phyloP scores from a whole-genome alignment of 2,888 invertebrate genomes.

The Polylopha cassiicola region DNA sequence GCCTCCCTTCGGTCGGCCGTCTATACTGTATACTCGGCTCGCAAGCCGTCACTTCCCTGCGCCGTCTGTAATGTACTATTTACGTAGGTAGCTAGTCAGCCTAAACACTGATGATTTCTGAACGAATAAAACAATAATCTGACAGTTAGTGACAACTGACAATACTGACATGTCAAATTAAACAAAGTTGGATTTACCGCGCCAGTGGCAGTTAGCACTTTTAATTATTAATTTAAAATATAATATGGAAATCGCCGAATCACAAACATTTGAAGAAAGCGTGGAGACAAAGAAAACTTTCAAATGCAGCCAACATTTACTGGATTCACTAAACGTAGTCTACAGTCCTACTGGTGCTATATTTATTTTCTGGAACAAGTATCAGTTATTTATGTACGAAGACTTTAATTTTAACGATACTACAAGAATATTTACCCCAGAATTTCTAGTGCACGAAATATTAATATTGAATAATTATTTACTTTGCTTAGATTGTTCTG shows the following conservation, averaged over 20 bases:
- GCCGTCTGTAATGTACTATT: too few relatives aligned
- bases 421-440: slow-evolving; percentile 39
- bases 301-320: slow-evolving; percentile 36
- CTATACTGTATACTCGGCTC: too few relatives aligned
- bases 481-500: slow-evolving; percentile 46
- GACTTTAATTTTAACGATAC: slow-evolving; percentile 37
- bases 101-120: too few relatives aligned
- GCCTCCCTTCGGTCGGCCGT: too few relatives aligned
- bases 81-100: too few relatives aligned
- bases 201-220: not conserved
- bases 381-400: slow-evolving; percentile 58
- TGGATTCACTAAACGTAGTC: slow-evolving; percentile 44
- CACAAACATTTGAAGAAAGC: slow-evolving; percentile 37
- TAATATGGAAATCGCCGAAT: slow-evolving; percentile 23
- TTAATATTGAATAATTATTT: slow-evolving; percentile 44
- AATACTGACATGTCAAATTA: too few relatives aligned
- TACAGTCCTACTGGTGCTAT: slow-evolving; percentile 37
- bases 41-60: too few relatives aligned
- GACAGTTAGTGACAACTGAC: not conserved
- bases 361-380: slow-evolving; percentile 57
- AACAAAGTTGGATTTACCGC: too few relatives aligned
- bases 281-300: slow-evolving; percentile 36
- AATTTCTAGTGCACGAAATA: slow-evolving; percentile 44
- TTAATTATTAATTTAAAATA: not conserved
- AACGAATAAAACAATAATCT: slow-evolving; percentile 2